phyloP scores from a whole-genome alignment of 2,113 vertebrate species.

The Protomyctophum bolini region DNA sequence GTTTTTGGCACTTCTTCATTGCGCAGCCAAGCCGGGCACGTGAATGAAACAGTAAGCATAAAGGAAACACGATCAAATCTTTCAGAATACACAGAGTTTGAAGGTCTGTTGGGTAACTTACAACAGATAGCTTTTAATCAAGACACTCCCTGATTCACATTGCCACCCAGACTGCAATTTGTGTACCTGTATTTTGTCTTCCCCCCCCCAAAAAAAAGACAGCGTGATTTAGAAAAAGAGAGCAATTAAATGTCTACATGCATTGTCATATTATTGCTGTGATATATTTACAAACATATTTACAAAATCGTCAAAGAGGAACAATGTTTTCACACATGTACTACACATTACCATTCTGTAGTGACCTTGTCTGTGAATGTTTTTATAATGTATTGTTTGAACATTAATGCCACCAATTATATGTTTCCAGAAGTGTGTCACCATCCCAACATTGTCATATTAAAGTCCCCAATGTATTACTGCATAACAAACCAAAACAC shows the following conservation, averaged over 20 bases:
- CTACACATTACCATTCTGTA: constrained; percentile 28
- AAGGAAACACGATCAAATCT: constrained; percentile 74
- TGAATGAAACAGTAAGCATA: constrained; percentile 70
- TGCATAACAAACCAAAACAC: constrained; percentile 22
- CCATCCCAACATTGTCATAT: constrained; percentile 13
- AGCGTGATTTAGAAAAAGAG: constrained; percentile 73
- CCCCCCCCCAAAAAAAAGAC: constrained; percentile 55
- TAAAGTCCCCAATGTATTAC: not conserved
- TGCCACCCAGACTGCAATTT: constrained; percentile 78
- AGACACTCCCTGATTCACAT: constrained; percentile 82
- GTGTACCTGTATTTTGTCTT: constrained; percentile 75
- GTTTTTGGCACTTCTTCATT: constrained; percentile 86
- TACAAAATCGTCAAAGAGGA: constrained; percentile 83
- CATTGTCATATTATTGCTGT: constrained; percentile 86
- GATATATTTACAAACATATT: constrained; percentile 82
- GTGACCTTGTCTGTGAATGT: constrained; percentile 29
- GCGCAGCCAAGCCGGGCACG: constrained; percentile 81
- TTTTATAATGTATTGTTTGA: constrained; percentile 25
- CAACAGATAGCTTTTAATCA: constrained; percentile 77
- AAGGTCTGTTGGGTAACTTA: constrained; percentile 70
- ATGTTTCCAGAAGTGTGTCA: constrained; percentile 31
- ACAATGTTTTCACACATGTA: constrained; percentile 73
- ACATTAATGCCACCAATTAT: constrained; percentile 30
- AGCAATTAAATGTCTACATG: constrained; percentile 81
- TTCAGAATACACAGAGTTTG: constrained; percentile 77